phyloP scores from a whole-genome alignment of 2,888 invertebrate genomes.

The Ophion costatus region DNA sequence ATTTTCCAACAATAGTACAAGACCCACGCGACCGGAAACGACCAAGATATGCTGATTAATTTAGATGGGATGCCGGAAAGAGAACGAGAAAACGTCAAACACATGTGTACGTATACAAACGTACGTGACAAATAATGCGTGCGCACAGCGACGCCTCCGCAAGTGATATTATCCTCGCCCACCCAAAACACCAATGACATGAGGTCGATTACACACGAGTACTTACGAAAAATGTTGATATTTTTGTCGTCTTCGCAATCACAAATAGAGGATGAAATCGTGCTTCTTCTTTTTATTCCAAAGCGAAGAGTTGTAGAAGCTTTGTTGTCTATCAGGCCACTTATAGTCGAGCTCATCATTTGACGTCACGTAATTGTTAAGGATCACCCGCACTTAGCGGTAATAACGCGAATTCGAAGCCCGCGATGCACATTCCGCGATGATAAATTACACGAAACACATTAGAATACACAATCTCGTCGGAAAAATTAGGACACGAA shows the following conservation, averaged over 20 bases:
- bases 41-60: neutral
- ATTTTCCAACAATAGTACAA: neutral
- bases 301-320: neutral
- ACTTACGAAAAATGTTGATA: slow-evolving; percentile 19
- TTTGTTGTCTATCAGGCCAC: neutral
- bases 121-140: slow-evolving; percentile 8
- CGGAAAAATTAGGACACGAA: slow-evolving; percentile 23
- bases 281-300: neutral
- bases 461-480: neutral
- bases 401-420: neutral
- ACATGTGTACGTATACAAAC: neutral
- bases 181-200: neutral
- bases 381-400: neutral
- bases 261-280: neutral
- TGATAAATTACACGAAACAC: neutral
- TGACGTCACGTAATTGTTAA: slow-evolving; percentile 11
- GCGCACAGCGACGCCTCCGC: slow-evolving; percentile 27
- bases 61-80: neutral
- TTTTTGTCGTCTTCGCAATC: neutral
- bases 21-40: neutral
- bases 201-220: neutral
- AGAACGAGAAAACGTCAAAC: neutral
- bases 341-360: neutral
- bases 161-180: slow-evolving; percentile 9
- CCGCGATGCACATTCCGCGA: neutral